Conservation (phyloP, 2,888 invertebrate species). For the Epirrita christyi region DNA sequence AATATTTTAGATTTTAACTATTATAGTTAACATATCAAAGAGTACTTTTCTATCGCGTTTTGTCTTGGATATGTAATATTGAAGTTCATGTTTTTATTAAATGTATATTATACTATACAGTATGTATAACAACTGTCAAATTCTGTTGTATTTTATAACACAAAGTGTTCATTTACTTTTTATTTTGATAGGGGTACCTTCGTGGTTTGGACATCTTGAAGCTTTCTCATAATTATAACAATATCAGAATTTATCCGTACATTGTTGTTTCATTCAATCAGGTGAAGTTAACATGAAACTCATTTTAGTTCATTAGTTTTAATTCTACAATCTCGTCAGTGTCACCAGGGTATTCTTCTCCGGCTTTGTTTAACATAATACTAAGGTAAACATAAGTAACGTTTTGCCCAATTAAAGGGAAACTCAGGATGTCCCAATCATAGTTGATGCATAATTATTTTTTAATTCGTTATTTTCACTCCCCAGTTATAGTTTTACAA, state of each 20-base stretch:
- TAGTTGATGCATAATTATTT: conserved; percentile 51
- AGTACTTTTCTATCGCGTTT: conserved; percentile 48
- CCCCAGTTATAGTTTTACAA: conserved; percentile 56
- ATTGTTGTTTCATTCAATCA: too few species aligned
- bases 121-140: conserved; percentile 34
- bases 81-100: conserved; percentile 21
- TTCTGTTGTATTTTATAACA: conserved; percentile 65
- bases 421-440: conserved; percentile 51
- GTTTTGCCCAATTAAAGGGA: not conserved
- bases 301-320: not conserved
- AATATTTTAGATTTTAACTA: conserved; percentile 57
- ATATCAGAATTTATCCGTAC: too few species aligned
- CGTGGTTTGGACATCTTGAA: conserved; percentile 48
- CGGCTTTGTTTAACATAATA: not conserved
- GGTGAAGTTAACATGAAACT: not conserved
- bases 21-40: conserved; percentile 62
- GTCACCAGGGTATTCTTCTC: too few species aligned
- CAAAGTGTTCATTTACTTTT: conserved; percentile 65
- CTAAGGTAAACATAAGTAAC: too few species aligned
- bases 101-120: conserved; percentile 18
- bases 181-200: conserved; percentile 35
- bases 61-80: conserved; percentile 32
- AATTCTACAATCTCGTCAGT: too few species aligned
- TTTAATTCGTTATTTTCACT: conserved; percentile 41
- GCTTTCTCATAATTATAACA: not conserved